Evolutionary conservation across 2,888 invertebrate species (phyloP), one percentile per base, ranked within the genome.

Genomic region (Andricus quercusramuli): DNA sequence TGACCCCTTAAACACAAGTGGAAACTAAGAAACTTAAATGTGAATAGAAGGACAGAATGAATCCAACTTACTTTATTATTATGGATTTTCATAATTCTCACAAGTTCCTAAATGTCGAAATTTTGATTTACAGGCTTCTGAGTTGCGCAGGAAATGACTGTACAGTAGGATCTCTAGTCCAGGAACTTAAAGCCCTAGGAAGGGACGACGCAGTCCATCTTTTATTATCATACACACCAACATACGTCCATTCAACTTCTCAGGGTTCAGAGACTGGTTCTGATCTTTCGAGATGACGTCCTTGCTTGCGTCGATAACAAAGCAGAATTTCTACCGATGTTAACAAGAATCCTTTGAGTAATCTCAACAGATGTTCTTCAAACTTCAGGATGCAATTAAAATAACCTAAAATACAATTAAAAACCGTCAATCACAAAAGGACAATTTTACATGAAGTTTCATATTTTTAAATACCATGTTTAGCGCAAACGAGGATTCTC

Each of bases 251-350:
- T 64, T 89, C 90, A 65, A 89, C 87, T 87, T 83, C 88, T 64
- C 82, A 88, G 25, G 92, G 92, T 32, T 92, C 92, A 29, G 92
- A 92, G 85, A 91, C 92, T 74, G 91, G 92, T 82, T 92, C 92
- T 32, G 91, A 92, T 88, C 90, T 92, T 85, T 92, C 92, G 62
- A 92, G 92, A 92, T 92, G 92, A 92, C 91, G 90, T 83, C 90
- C 90, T 82, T 91, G 89, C 84, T 81, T 86, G 82, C 88, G 56
- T 77, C 67, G 66, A 81, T 68, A 56, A 78, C 81, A 59, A 67
- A 67, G n/a, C 78, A 65, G 37, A 51, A 51, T 51, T 70, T 70
- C 74, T 79, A 74, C 56, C 15, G 47, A 29, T 78, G 79, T 68
- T 29, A 47, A 17, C 32, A 15, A 47, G 22, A 25, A 64, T 77